Conservation (phyloP, 2,113 vertebrate species). For the Pteronura brasiliensis region DNA sequence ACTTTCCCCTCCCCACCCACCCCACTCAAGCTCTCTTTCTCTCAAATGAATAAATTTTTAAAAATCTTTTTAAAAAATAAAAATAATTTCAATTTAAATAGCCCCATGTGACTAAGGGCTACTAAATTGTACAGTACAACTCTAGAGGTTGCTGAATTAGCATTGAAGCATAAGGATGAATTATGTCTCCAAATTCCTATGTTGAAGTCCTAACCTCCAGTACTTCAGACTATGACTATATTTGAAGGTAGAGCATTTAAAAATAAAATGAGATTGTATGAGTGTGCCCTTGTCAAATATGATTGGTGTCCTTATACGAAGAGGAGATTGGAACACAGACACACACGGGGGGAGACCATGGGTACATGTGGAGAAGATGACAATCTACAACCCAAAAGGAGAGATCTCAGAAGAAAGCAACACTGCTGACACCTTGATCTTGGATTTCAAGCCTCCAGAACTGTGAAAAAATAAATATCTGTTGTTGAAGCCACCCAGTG, state of each 20-base stretch:
- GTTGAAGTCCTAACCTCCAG: neutral
- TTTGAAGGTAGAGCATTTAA: neutral
- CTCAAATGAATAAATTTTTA: neutral
- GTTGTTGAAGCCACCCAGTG: neutral
- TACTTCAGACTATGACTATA: neutral
- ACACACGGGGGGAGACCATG: rapidly evolving
- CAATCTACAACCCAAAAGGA: neutral
- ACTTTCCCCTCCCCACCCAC: neutral
- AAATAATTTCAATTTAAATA: neutral
- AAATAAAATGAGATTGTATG: neutral
- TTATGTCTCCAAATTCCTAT: neutral
- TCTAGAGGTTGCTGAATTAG: neutral
- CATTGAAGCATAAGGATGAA: neutral
- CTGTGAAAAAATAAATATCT: neutral
- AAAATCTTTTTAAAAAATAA: neutral
- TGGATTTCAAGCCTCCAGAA: neutral
- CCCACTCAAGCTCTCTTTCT: neutral
- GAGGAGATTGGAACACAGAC: neutral
- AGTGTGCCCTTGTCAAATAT: neutral
- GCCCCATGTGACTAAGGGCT: neutral
- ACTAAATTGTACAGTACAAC: neutral
- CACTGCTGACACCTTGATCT: neutral
- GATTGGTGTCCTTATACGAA: neutral
- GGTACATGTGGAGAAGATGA: neutral
- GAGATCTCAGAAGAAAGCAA: neutral